These are phyloP conservation scores for Mamestra brassicae DNA, from an alignment of 2,888 invertebrate genomes.

Conservation along the genomic window DNA sequence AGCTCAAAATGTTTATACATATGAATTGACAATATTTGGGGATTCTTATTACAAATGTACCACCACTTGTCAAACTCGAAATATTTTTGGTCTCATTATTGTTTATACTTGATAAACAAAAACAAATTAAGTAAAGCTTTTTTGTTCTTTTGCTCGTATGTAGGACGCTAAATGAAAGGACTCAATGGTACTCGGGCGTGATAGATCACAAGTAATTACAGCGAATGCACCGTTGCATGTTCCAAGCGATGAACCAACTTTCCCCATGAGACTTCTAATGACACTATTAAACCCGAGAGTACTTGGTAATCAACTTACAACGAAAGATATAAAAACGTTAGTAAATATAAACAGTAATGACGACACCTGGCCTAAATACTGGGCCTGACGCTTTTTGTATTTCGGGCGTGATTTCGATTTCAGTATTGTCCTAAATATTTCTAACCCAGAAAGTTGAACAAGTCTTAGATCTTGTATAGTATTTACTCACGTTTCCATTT, in stretches of 20 bases:
- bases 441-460: neutral
- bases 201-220: slow-evolving; percentile 33
- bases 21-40: no score
- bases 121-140: neutral
- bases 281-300: slow-evolving; percentile 9
- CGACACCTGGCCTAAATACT: slow-evolving; percentile 30
- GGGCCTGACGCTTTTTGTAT: slow-evolving; percentile 6
- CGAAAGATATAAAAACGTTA: slow-evolving; percentile 23
- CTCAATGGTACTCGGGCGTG: neutral
- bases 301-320: slow-evolving; percentile 39
- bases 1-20: no score
- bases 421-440: neutral
- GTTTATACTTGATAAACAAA: neutral
- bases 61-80: no score
- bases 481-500: slow-evolving; percentile 29
- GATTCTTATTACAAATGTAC: no score
- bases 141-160: neutral
- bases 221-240: slow-evolving; percentile 42
- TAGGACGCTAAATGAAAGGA: neutral
- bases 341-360: slow-evolving; percentile 30
- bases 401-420: slow-evolving; percentile 15
- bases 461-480: neutral
- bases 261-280: slow-evolving; percentile 32
- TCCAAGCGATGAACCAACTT: slow-evolving; percentile 28
- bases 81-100: no score